These are phyloP conservation scores for Alectoris magna DNA, from an alignment of 2,797 vertebrate species.

Conservation along the genomic window DNA sequence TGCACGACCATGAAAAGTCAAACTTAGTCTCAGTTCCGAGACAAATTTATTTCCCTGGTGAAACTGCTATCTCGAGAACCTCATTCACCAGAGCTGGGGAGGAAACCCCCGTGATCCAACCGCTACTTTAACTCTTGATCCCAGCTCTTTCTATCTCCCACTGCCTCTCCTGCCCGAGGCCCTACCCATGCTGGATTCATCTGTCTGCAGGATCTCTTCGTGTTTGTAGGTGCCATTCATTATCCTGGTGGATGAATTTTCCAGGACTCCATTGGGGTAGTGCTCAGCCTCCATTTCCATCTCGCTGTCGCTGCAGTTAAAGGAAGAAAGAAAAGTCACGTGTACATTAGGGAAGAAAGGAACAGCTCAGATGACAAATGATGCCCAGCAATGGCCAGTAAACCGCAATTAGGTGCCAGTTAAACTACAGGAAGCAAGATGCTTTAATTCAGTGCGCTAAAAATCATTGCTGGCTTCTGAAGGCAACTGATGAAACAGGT, in stretches of 20 bases:
- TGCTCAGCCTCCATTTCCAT: constrained; percentile 98
- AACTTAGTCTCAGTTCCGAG: background rate
- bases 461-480: background rate
- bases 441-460: background rate
- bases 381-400: background rate
- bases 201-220: constrained; percentile 93
- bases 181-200: constrained; percentile 93
- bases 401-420: background rate
- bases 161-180: background rate
- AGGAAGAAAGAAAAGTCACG: background rate
- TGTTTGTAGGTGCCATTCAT: constrained; percentile 98
- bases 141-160: background rate
- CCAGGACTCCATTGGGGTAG: constrained; percentile 93
- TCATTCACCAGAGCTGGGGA: background rate
- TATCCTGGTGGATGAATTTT: constrained; percentile 89
- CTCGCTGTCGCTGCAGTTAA: constrained; percentile 89
- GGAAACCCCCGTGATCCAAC: background rate
- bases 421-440: background rate
- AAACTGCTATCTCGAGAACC: background rate
- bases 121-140: background rate
- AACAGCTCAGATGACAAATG: background rate
- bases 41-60: background rate
- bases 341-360: background rate
- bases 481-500: background rate
- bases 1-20: background rate